phyloP scores from a whole-genome alignment of 2,113 vertebrate species.

The Morone chrysops region DNA sequence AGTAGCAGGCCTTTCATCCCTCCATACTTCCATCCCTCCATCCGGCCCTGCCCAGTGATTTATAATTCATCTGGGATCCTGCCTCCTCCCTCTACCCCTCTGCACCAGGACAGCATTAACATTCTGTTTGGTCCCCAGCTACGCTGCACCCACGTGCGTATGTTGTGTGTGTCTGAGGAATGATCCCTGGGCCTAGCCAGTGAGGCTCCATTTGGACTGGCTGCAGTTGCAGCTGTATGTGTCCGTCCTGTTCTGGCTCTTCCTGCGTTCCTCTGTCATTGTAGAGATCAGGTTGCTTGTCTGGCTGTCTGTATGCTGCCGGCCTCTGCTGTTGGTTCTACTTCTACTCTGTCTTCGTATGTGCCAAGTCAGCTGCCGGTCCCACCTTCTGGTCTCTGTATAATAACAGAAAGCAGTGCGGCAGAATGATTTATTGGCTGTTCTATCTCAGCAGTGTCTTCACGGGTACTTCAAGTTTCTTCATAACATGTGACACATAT shows the following conservation, averaged over 20 bases:
- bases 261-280: slow-evolving; percentile 47
- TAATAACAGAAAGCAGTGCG: slow-evolving; percentile 41
- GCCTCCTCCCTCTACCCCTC: slow-evolving; percentile 75
- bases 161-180: slow-evolving; percentile 62
- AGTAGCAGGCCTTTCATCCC: slow-evolving; percentile 77
- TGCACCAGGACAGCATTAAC: slow-evolving; percentile 82
- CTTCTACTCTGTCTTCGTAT: slow-evolving; percentile 39
- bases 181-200: slow-evolving; percentile 68
- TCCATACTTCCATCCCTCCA: slow-evolving; percentile 71
- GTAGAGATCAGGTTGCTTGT: slow-evolving; percentile 51
- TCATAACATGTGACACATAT: not conserved
- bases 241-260: slow-evolving; percentile 49
- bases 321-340: slow-evolving; percentile 39
- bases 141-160: slow-evolving; percentile 71
- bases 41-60: slow-evolving; percentile 82
- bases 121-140: slow-evolving; percentile 82
- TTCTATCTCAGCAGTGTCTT: not conserved
- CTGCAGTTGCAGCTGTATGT: slow-evolving; percentile 25
- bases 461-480: slow-evolving; percentile 4
- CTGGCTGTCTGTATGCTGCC: slow-evolving; percentile 57
- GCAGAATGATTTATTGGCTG: slow-evolving; percentile 1
- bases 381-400: slow-evolving; percentile 33
- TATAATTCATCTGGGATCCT: slow-evolving; percentile 86
- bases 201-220: slow-evolving; percentile 67
- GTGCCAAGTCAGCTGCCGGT: slow-evolving; percentile 60